phyloP scores from a whole-genome alignment of 2,113 vertebrate genomes.

The Platanista minor region DNA sequence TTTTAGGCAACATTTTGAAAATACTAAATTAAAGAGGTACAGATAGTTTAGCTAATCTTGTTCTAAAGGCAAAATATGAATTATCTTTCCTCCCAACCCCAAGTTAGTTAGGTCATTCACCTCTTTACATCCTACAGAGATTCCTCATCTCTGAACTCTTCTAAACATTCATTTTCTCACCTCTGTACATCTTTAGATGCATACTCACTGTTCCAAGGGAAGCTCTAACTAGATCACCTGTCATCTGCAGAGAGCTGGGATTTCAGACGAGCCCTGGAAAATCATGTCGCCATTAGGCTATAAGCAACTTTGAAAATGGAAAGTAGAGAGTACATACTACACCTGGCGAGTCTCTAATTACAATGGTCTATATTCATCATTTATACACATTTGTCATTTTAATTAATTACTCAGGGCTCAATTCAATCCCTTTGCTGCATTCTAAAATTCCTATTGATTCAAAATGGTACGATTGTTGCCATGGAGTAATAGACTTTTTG shows the following conservation, averaged over 20 bases:
- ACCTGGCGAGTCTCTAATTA: constrained; percentile 68
- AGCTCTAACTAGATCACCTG: constrained; percentile 30
- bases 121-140: constrained; percentile 7
- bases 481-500: not conserved
- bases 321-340: constrained; percentile 47
- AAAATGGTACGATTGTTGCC: not conserved
- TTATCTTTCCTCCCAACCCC: not conserved
- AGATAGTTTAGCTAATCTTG: constrained; percentile 3
- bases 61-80: constrained; percentile 47
- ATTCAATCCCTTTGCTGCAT: constrained; percentile 14
- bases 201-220: not conserved
- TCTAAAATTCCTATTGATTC: constrained; percentile 54
- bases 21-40: not conserved
- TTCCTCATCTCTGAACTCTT: not conserved
- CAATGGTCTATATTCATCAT: constrained; percentile 46
- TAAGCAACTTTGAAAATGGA: constrained; percentile 53
- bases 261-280: constrained; percentile 42
- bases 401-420: constrained; percentile 63
- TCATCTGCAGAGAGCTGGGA: constrained; percentile 24
- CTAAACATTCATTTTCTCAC: constrained; percentile 32
- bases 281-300: constrained; percentile 11
- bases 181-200: not conserved
- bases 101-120: not conserved
- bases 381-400: constrained; percentile 66
- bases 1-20: constrained; percentile 15